Evolutionary conservation across 1,140 invertebrate genomes (phyloP).

Genomic region (Lordiphosa mommai): DNA sequence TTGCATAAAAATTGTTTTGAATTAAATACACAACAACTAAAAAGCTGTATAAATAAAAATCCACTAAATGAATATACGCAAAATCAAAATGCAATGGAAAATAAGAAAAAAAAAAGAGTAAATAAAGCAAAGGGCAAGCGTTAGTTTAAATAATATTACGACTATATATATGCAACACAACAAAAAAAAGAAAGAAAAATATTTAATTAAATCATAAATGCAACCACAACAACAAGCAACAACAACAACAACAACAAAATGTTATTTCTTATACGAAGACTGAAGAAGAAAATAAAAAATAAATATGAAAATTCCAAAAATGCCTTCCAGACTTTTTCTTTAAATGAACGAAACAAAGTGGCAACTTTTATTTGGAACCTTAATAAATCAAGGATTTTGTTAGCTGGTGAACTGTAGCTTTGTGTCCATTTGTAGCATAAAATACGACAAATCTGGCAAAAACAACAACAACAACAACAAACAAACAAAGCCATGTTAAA

Average conservation of each 20-base stretch:
- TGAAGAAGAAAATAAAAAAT: conserved; percentile 57
- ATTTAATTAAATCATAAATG: conserved; percentile 49
- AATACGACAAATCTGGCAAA: conserved; percentile 35
- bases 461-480: background rate
- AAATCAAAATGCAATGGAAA: conserved; percentile 50
- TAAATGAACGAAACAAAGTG: background rate
- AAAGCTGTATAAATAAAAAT: conserved; percentile 29
- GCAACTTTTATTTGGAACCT: conserved; percentile 1
- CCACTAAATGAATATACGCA: conserved; percentile 30
- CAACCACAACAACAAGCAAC: conserved; percentile 44
- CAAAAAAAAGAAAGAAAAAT: conserved; percentile 30
- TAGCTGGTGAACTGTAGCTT: conserved; percentile 12
- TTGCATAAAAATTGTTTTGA: conserved; percentile 43
- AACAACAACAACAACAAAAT: conserved; percentile 54
- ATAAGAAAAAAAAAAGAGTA: conserved; percentile 23
- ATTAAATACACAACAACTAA: conserved; percentile 23
- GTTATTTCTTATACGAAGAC: conserved; percentile 80
- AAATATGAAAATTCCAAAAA: conserved; percentile 11
- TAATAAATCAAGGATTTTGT: conserved; percentile 31
- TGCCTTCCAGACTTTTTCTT: background rate
- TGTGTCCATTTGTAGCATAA: conserved; percentile 31
- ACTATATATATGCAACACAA: conserved; percentile 26
- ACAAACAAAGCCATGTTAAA: conserved; percentile 56
- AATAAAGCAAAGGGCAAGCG: conserved; percentile 11
- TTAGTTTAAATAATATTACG: conserved; percentile 56